Percentiles rank a stretch among this genome's conserved stretches.
These are phyloP conservation scores for Diorhabda sublineata DNA, from an alignment of 1,140 invertebrate genomes.

Conservation along the genomic window DNA sequence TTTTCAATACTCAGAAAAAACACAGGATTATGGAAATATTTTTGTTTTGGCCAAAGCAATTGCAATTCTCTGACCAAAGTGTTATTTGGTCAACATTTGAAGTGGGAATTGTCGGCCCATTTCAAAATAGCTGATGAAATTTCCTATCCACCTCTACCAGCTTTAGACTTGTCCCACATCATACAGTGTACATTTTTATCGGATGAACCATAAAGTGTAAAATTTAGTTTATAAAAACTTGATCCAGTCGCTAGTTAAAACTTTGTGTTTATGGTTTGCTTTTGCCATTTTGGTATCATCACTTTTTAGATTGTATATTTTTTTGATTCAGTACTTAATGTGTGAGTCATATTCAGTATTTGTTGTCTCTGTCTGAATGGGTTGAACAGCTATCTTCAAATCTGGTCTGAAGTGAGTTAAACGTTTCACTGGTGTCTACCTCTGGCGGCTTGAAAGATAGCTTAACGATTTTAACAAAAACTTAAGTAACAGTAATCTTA, in stretches of 20 bases:
- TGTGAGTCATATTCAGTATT: slow-evolving; percentile 1
- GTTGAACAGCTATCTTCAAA: not conserved
- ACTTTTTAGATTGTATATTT: slow-evolving; percentile 2
- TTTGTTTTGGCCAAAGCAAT: not conserved
- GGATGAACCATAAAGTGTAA: not conserved
- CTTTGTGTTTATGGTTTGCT: not conserved
- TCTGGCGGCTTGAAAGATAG: slow-evolving; percentile 5
- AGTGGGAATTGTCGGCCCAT: slow-evolving; percentile 1
- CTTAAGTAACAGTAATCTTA: not conserved
- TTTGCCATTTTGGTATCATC: slow-evolving; percentile 3
- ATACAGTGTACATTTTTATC: slow-evolving; percentile 5
- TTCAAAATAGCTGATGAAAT: slow-evolving; percentile 7
- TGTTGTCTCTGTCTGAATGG: not conserved
- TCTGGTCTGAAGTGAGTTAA: not conserved
- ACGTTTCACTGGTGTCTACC: slow-evolving; percentile 4
- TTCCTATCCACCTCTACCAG: slow-evolving; percentile 1
- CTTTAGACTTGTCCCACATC: slow-evolving; percentile 1
- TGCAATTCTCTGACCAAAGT: not conserved
- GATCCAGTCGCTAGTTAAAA: not conserved
- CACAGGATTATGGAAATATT: not conserved
- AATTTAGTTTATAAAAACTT: slow-evolving; percentile 6
- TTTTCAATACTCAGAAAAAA: too few relatives aligned
- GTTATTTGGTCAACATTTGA: slow-evolving; percentile 3
- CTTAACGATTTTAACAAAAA: not conserved
- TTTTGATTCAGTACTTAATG: not conserved